A percentile compares a stretch with the other conserved stretches of the same genome.
phyloP scores from a whole-genome alignment of 2,888 invertebrate genomes.

The Heliothis peltigera region DNA sequence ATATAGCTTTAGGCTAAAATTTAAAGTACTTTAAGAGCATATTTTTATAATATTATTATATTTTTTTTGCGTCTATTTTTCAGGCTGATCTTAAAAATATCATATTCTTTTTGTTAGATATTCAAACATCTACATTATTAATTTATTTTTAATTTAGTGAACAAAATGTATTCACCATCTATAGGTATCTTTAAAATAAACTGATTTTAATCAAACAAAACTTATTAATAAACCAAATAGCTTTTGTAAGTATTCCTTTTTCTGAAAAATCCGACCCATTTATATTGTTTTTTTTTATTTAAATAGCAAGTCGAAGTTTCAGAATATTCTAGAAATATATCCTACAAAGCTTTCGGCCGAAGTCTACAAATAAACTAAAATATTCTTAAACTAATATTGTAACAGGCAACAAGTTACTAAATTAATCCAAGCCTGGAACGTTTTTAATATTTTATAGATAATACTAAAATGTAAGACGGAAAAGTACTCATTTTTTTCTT shows the following conservation, averaged over 20 bases:
- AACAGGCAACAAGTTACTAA: conserved; percentile 10
- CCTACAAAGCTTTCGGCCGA: not conserved
- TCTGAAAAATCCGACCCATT: not conserved
- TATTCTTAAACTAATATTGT: conserved; percentile 2
- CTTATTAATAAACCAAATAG: not conserved
- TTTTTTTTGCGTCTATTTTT: no score
- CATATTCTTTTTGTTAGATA: no score
- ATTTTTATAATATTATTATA: not conserved
- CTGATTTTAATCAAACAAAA: no score
- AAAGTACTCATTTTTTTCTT: not conserved
- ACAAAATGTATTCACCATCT: no score
- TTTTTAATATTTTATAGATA: not conserved
- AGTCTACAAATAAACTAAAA: conserved; percentile 2
- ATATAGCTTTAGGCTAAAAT: not conserved
- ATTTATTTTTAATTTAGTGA: no score
- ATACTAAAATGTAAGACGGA: not conserved
- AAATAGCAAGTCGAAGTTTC: not conserved
- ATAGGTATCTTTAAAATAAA: no score
- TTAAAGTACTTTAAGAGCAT: not conserved
- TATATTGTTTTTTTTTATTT: not conserved
- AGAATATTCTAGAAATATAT: not conserved
- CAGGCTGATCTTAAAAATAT: no score
- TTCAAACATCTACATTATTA: no score
- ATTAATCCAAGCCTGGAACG: not conserved
- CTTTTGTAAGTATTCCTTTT: not conserved